These are phyloP conservation scores for Bombus picipes DNA, from an alignment of 1,140 invertebrate species.

Conservation along the genomic window DNA sequence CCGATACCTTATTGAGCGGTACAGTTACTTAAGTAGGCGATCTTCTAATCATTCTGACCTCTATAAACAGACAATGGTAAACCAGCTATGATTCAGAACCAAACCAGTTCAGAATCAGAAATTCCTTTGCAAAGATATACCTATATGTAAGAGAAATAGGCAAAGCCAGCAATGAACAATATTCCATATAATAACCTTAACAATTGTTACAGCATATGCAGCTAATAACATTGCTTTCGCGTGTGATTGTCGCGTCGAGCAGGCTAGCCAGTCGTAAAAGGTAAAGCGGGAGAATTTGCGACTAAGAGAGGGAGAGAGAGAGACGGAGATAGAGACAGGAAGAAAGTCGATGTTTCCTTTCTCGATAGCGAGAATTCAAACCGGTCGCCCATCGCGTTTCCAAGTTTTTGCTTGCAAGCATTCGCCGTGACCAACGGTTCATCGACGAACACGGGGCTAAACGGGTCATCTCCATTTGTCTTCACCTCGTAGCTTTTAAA, in stretches of 20 bases:
- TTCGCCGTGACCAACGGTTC: conserved; percentile 54
- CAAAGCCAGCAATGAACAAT: not conserved
- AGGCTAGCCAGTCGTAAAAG: not conserved
- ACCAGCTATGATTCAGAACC: not conserved
- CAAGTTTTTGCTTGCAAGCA: conserved; percentile 62
- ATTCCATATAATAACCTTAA: not conserved
- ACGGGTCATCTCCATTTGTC: conserved; percentile 60
- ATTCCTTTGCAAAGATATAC: not conserved
- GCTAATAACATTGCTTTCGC: not conserved
- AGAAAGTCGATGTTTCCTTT: conserved; percentile 68
- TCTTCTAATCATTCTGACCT: conserved; percentile 6
- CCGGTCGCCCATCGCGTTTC: conserved; percentile 66
- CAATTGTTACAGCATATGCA: not conserved
- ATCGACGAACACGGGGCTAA: conserved; percentile 45
- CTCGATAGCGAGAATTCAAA: conserved; percentile 68
- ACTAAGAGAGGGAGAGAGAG: not conserved
- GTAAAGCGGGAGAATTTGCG: conserved; percentile 20
- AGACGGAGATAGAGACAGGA: conserved; percentile 48
- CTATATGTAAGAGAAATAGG: not conserved
- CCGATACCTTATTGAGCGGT: conserved; percentile 17
- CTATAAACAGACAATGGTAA: conserved; percentile 3
- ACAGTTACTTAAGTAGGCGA: conserved; percentile 34
- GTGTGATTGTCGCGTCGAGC: not conserved
- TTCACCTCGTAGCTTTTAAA: conserved; percentile 34
- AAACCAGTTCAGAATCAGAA: not conserved